Evolutionary conservation across 2,113 vertebrate species (phyloP).

Genomic region (Phalacrocorax carbo): DNA sequence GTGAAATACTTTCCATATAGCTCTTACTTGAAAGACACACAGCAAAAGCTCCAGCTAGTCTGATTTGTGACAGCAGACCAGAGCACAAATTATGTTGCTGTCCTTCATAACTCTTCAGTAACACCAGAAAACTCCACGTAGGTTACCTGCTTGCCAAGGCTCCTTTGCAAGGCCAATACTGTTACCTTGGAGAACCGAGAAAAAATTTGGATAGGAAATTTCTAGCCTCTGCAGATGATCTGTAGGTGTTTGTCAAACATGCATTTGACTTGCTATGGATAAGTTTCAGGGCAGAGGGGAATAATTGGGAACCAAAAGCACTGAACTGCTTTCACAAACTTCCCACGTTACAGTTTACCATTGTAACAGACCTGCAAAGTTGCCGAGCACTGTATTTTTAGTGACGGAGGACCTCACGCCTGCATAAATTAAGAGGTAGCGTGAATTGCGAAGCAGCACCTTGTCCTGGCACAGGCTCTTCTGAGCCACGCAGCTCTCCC

Average conservation of each 20-base stretch:
- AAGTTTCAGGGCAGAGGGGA: conserved; percentile 3
- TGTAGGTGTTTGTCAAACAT: conserved; percentile 18
- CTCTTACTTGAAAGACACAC: background rate
- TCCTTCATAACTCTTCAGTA: background rate
- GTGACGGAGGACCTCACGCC: background rate
- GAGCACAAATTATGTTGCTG: background rate
- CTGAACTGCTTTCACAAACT: background rate
- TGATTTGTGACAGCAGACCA: background rate
- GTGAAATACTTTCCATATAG: background rate
- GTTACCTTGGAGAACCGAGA: background rate
- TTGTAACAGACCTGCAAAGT: background rate
- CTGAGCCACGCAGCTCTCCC: rapidly evolving
- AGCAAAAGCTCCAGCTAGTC: background rate
- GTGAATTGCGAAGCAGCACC: background rate
- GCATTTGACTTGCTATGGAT: background rate
- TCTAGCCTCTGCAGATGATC: conserved; percentile 27
- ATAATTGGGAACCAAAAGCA: background rate
- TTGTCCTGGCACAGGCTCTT: background rate
- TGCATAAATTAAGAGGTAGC: background rate
- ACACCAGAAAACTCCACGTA: background rate
- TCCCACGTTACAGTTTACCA: background rate
- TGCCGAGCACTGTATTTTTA: background rate
- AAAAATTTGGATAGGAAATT: background rate
- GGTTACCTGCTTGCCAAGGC: background rate
- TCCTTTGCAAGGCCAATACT: background rate